Percentiles rank a stretch among this genome's conserved stretches.
These are phyloP conservation scores for Circaetus cinerascens DNA, from an alignment of 2,113 vertebrate species.

Conservation along the genomic window DNA sequence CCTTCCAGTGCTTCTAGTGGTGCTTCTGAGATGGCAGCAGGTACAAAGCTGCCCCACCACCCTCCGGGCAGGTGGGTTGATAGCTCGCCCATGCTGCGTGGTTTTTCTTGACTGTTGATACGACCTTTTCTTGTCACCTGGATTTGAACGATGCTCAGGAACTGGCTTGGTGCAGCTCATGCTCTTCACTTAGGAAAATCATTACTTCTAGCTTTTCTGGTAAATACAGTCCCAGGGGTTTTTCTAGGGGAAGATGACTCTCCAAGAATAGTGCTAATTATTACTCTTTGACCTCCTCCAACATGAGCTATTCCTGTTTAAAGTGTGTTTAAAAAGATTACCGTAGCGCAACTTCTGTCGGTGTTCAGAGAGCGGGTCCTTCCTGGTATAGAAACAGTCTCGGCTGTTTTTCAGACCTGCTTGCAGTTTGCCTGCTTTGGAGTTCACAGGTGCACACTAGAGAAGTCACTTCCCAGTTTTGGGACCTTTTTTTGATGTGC, in stretches of 20 bases:
- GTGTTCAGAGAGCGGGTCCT: background rate
- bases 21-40: background rate
- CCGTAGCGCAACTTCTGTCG: background rate
- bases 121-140: background rate
- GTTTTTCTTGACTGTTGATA: background rate
- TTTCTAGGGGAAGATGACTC: background rate
- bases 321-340: background rate
- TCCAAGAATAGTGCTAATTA: background rate
- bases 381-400: background rate
- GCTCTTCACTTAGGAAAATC: background rate
- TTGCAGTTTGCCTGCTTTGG: background rate
- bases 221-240: background rate
- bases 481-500: background rate
- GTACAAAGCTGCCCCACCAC: background rate
- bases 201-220: background rate
- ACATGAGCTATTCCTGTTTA: background rate
- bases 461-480: background rate
- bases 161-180: background rate
- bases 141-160: background rate
- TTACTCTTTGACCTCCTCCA: background rate
- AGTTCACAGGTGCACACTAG: background rate
- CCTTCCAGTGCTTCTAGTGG: too few species aligned
- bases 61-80: background rate
- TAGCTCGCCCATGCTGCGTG: rapidly evolving
- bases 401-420: background rate